Percentiles rank a stretch among this genome's conserved stretches.
These are phyloP conservation scores for Terrapene triunguis DNA, from an alignment of 2,113 vertebrate species.

Conservation along the genomic window DNA sequence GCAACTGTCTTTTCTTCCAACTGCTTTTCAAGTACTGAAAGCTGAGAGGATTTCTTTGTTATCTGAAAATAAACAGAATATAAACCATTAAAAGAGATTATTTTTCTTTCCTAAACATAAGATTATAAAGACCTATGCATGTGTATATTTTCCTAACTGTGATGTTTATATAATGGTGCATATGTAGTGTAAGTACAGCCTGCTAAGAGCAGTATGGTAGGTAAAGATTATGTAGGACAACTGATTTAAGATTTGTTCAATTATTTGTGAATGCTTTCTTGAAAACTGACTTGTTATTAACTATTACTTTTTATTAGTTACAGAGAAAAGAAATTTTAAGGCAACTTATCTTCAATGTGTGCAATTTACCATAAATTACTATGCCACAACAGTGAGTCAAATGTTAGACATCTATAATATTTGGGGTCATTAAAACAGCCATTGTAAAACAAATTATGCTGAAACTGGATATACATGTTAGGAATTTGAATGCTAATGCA, in stretches of 20 bases:
- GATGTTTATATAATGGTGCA: not conserved
- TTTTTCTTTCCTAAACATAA: not conserved
- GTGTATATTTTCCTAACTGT: not conserved
- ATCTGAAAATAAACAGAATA: slow-evolving; percentile 80
- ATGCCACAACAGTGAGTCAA: not conserved
- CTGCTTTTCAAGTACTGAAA: slow-evolving; percentile 88
- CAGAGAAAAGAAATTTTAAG: not conserved
- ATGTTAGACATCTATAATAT: not conserved
- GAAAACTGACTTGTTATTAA: not conserved
- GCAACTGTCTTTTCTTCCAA: slow-evolving; percentile 91
- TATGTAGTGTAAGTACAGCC: not conserved
- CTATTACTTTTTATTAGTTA: not conserved
- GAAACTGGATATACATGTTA: not conserved
- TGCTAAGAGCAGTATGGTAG: not conserved
- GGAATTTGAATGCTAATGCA: not conserved
- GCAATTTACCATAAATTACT: not conserved
- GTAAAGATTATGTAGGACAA: not conserved
- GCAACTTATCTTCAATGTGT: not conserved
- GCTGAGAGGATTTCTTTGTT: slow-evolving; percentile 87
- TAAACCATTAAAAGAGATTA: not conserved
- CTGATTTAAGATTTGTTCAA: not conserved
- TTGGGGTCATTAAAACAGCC: not conserved
- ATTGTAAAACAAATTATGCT: not conserved
- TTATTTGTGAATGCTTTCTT: not conserved
- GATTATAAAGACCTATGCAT: not conserved